Conservation (phyloP, 2,797 vertebrate species). For the Jordanella pulchra region DNA sequence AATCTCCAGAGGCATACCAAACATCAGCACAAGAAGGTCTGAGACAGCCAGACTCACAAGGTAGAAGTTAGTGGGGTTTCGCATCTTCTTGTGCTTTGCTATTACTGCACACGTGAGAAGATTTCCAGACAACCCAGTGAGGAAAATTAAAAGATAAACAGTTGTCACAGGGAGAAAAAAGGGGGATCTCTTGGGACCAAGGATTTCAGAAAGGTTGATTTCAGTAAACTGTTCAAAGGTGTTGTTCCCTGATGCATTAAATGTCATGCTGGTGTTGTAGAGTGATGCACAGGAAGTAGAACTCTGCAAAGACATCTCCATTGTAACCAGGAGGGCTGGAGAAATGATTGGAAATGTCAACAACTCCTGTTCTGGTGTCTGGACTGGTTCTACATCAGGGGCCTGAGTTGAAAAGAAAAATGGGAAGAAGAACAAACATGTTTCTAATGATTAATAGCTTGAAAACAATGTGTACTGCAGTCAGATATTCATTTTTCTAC, state of each 20-base stretch:
- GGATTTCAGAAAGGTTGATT: conserved; percentile 70
- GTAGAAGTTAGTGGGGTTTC: conserved; percentile 82
- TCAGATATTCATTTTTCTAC: not conserved
- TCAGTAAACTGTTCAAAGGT: conserved; percentile 58
- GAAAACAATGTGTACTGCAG: not conserved
- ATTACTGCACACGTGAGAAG: conserved; percentile 82
- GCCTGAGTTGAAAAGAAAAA: conserved; percentile 1
- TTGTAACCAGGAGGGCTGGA: conserved; percentile 30
- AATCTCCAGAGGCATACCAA: conserved; percentile 84
- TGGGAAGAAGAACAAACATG: not conserved
- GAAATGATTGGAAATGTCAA: conserved; percentile 19
- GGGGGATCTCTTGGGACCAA: conserved; percentile 80
- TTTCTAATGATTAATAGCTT: not conserved
- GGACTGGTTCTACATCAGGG: conserved; percentile 16
- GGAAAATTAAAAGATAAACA: conserved; percentile 79
- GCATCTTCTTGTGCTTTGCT: conserved; percentile 81
- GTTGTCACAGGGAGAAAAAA: conserved; percentile 77
- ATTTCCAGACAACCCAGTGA: conserved; percentile 78
- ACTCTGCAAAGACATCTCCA: conserved; percentile 51
- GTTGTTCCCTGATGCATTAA: conserved; percentile 65
- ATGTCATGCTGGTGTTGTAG: conserved; percentile 51
- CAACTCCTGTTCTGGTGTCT: conserved; percentile 17
- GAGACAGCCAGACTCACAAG: conserved; percentile 81
- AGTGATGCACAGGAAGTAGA: conserved; percentile 45
- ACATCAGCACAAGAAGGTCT: conserved; percentile 79